A percentile compares a stretch with the other conserved stretches of the same genome.
These are phyloP conservation scores for Sapayoa aenigma DNA, from an alignment of 2,113 vertebrate genomes.

Conservation along the genomic window DNA sequence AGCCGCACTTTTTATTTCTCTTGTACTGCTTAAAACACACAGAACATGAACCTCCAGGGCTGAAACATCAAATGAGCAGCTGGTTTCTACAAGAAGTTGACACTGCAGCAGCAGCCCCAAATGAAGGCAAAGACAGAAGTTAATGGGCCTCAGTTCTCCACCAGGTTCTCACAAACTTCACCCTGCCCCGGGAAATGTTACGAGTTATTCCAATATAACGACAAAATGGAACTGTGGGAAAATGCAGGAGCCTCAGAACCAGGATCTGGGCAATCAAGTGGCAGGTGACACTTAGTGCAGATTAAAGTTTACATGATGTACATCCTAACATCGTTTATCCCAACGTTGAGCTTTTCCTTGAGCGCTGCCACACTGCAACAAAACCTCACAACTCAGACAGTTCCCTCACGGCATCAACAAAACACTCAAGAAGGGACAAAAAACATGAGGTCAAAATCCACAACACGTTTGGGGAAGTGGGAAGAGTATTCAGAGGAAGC, in stretches of 20 bases:
- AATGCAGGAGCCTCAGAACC: background rate
- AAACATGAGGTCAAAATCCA: background rate
- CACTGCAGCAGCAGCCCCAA: background rate
- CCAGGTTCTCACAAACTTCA: background rate
- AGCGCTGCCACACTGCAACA: background rate
- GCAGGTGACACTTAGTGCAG: background rate
- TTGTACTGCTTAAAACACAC: background rate
- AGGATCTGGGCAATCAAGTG: background rate
- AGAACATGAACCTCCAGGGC: background rate
- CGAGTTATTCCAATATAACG: background rate
- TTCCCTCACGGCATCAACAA: background rate
- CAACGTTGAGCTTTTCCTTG: accelerated
- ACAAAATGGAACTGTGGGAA: background rate
- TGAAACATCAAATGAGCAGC: background rate
- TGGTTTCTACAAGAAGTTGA: background rate
- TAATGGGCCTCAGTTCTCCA: background rate
- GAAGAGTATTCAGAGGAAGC: background rate
- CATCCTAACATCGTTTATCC: accelerated
- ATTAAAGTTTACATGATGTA: background rate
- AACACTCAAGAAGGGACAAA: background rate
- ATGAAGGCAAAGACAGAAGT: background rate
- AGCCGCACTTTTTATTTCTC: background rate
- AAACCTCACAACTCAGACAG: background rate
- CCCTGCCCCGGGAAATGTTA: background rate
- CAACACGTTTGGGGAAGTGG: background rate